phyloP scores from a whole-genome alignment of 2,888 invertebrate genomes.

The Cyclophora punctaria region DNA sequence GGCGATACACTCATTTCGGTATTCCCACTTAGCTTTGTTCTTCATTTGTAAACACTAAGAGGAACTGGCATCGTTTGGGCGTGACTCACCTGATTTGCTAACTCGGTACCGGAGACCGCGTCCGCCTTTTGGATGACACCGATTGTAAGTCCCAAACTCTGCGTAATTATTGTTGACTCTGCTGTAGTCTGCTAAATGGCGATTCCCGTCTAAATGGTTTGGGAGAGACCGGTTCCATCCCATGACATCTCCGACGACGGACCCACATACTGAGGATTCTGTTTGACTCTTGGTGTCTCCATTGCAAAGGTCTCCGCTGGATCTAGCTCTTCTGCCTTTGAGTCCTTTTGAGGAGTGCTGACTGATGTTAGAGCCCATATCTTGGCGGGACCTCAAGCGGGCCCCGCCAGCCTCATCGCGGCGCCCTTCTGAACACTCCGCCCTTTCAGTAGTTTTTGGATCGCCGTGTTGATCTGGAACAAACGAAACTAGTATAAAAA shows the following conservation, averaged over 20 bases:
- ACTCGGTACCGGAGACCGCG: slow-evolving; percentile 64
- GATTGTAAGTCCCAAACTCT: slow-evolving; percentile 61
- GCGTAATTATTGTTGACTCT: slow-evolving; percentile 75
- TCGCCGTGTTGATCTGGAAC: slow-evolving; percentile 41
- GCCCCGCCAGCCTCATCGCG: slow-evolving; percentile 63
- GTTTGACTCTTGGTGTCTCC: slow-evolving; percentile 69
- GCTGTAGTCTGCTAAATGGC: slow-evolving; percentile 72
- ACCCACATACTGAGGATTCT: slow-evolving; percentile 68
- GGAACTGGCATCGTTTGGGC: not conserved
- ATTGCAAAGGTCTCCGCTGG: slow-evolving; percentile 84
- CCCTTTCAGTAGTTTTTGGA: slow-evolving; percentile 26
- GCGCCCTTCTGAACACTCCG: slow-evolving; percentile 34
- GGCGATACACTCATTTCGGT: no score
- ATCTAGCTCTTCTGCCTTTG: slow-evolving; percentile 81
- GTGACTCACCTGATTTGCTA: slow-evolving; percentile 61
- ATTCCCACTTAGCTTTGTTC: not conserved
- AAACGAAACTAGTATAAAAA: no score
- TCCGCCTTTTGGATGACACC: slow-evolving; percentile 62
- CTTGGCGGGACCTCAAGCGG: slow-evolving; percentile 68
- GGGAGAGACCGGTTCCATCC: slow-evolving; percentile 78
- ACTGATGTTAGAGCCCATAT: slow-evolving; percentile 87
- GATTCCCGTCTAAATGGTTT: slow-evolving; percentile 80
- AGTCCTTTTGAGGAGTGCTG: slow-evolving; percentile 83
- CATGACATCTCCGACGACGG: slow-evolving; percentile 68
- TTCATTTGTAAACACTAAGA: not conserved